Conservation (phyloP, 2,888 invertebrate species). For the Amiota communis region DNA sequence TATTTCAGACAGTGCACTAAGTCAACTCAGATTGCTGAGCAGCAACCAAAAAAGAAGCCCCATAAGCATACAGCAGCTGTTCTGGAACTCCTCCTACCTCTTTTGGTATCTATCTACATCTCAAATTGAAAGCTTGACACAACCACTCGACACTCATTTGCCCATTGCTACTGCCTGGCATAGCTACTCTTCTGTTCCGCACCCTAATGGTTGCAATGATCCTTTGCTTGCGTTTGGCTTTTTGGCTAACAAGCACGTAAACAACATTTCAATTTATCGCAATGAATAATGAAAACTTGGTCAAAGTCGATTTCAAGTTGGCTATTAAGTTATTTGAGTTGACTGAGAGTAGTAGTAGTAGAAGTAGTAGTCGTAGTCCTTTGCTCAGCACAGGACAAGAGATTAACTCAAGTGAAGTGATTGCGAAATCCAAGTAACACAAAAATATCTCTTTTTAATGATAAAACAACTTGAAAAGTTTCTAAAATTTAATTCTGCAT, state of each 20-base stretch:
- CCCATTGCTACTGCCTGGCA: constrained; percentile 3
- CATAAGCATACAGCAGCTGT: too few relatives aligned
- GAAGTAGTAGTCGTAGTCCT: too few relatives aligned
- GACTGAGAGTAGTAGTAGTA: not conserved
- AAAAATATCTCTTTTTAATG: not conserved
- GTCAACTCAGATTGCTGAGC: too few relatives aligned
- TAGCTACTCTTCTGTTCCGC: not conserved
- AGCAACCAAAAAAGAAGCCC: too few relatives aligned
- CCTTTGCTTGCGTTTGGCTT: not conserved
- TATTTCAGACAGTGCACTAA: too few relatives aligned
- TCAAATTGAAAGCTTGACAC: too few relatives aligned
- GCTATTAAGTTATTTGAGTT: constrained; percentile 26
- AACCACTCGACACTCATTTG: constrained; percentile 9
- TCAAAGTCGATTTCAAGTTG: constrained; percentile 44
- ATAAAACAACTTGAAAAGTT: not conserved
- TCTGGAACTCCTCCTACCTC: too few relatives aligned
- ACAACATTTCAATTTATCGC: constrained; percentile 51
- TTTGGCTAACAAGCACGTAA: constrained; percentile 26
- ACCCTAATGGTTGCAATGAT: too few relatives aligned
- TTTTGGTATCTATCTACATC: too few relatives aligned
- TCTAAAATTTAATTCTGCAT: constrained; percentile 11
- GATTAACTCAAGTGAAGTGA: constrained; percentile 13
- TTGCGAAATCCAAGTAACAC: constrained; percentile 18
- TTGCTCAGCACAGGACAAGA: not conserved
- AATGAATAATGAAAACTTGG: constrained; percentile 48